Evolutionary conservation across 2,888 invertebrate genomes (phyloP).

Genomic region (Acleris cristana): DNA sequence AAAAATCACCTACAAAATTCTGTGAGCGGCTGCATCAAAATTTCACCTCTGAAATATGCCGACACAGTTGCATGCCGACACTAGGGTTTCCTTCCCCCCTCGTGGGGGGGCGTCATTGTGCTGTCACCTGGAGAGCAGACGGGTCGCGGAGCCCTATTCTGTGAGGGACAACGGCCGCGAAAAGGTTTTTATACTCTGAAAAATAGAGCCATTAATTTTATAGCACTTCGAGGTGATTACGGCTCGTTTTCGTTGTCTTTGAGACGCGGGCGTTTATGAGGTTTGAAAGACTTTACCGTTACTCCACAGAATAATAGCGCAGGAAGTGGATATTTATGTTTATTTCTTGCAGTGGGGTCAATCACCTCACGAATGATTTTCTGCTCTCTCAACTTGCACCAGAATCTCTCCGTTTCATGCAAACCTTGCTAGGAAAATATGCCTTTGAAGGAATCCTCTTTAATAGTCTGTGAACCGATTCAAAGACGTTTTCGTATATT

Average conservation of each 20-base stretch:
- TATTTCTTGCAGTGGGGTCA: too few relatives aligned
- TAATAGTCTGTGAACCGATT: too few relatives aligned
- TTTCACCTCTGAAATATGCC: conserved; percentile 53
- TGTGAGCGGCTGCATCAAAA: conserved; percentile 49
- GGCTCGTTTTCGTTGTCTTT: conserved; percentile 12
- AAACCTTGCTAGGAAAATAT: too few relatives aligned
- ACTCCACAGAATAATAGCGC: too few relatives aligned
- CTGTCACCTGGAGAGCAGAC: conserved; percentile 59
- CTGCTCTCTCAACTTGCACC: too few relatives aligned
- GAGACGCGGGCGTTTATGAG: conserved; percentile 5
- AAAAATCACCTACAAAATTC: conserved; percentile 34
- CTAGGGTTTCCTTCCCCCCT: conserved; percentile 36
- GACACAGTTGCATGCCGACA: conserved; percentile 45
- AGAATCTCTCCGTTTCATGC: too few relatives aligned
- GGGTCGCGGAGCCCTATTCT: conserved; percentile 47
- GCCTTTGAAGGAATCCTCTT: too few relatives aligned
- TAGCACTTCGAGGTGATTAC: conserved; percentile 25
- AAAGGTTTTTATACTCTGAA: conserved; percentile 19
- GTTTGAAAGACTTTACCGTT: not conserved
- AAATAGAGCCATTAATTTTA: conserved; percentile 34
- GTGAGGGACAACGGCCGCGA: conserved; percentile 23
- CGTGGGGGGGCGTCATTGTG: conserved; percentile 49
- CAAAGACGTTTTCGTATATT: too few relatives aligned
- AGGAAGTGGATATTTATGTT: too few relatives aligned
- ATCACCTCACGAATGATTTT: too few relatives aligned